phyloP scores from a whole-genome alignment of 2,797 vertebrate genomes.

The Oreochromis mossambicus region DNA sequence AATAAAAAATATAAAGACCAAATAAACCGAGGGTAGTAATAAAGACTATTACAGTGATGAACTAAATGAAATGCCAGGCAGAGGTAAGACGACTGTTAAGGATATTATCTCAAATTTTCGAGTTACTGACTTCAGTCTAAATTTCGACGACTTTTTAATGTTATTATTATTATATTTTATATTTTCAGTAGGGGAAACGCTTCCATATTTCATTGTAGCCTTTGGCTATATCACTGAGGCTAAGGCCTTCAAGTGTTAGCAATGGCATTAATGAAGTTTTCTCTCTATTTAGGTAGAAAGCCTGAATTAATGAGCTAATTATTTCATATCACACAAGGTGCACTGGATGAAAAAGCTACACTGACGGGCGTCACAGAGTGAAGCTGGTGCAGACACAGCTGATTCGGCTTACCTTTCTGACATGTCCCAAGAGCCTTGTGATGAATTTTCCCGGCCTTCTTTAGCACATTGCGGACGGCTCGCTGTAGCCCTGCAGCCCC shows the following conservation, averaged over 20 bases:
- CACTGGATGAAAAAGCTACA: not conserved
- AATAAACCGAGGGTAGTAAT: not conserved
- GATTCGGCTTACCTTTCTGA: slow-evolving; percentile 84
- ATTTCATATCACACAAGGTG: not conserved
- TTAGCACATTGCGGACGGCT: slow-evolving; percentile 30
- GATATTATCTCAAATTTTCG: not conserved
- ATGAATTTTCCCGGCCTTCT: slow-evolving; percentile 27
- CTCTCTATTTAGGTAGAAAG: not conserved
- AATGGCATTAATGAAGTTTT: not conserved
- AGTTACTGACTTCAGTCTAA: not conserved
- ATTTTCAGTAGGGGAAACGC: not conserved
- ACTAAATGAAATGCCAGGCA: not conserved
- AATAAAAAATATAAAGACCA: not conserved
- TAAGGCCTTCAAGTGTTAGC: not conserved
- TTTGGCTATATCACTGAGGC: not conserved
- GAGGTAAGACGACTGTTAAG: not conserved
- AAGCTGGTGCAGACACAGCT: not conserved
- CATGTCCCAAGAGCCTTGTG: slow-evolving; percentile 78
- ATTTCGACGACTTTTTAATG: not conserved
- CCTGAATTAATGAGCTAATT: not conserved
- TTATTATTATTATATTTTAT: not conserved
- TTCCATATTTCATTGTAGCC: not conserved
- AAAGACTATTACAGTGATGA: not conserved
- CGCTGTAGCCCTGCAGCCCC: slow-evolving; percentile 14
- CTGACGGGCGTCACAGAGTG: not conserved